A percentile compares a stretch with the other conserved stretches of the same genome.
phyloP scores from a whole-genome alignment of 2,888 invertebrate species.

The Trachelus troglodyta region DNA sequence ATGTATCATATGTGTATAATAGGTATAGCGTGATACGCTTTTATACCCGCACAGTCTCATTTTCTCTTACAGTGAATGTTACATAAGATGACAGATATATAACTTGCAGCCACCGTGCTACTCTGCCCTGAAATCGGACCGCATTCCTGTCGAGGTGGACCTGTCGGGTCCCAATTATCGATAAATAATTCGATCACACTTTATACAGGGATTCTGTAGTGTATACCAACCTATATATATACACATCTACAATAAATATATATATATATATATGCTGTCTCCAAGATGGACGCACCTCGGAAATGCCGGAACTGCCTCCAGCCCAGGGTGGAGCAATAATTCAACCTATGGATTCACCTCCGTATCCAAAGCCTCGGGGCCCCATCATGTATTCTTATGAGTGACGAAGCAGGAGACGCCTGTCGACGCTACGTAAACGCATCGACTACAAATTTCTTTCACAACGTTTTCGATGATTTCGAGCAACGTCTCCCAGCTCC shows the following conservation, averaged over 20 bases:
- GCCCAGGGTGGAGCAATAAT: background rate
- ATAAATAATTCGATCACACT: slow-evolving; percentile 6
- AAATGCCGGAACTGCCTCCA: background rate
- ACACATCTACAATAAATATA: no score
- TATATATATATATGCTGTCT: background rate
- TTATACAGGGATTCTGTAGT: background rate
- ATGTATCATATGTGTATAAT: background rate
- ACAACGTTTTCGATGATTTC: background rate
- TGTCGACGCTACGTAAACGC: background rate
- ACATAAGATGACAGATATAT: background rate
- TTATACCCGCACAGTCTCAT: slow-evolving; percentile 1
- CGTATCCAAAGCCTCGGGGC: background rate
- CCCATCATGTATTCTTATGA: background rate
- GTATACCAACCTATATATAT: background rate
- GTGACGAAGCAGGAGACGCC: background rate
- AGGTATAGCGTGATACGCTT: background rate
- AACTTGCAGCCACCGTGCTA: slow-evolving; percentile 8
- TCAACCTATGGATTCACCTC: background rate
- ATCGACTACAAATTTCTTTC: background rate
- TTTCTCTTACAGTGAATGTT: background rate
- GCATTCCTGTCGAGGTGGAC: slow-evolving; percentile 11
- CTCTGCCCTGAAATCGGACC: slow-evolving; percentile 12
- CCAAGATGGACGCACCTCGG: background rate
- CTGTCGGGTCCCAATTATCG: slow-evolving; percentile 9
- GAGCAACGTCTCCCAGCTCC: background rate